Evolutionary conservation across 37 sponge, comb jelly and placozoan genomes (phyloP).

Genomic region (Chondrilla cf. caribensis): DNA sequence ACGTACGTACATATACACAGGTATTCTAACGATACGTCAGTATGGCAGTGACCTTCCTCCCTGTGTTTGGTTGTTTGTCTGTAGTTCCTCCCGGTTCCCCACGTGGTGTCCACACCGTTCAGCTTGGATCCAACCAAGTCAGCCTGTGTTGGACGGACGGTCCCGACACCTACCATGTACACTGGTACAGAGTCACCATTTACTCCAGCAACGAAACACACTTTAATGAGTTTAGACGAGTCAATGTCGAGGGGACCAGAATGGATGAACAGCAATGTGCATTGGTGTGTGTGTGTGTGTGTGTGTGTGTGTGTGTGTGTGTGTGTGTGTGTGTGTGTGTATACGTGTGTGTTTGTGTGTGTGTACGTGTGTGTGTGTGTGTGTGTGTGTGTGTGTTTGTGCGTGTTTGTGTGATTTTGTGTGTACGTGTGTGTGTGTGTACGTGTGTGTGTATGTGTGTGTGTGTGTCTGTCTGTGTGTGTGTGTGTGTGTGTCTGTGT

Average conservation of each 20-base stretch:
- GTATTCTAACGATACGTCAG: too few species aligned
- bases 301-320: neutral
- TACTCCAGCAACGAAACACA: neutral
- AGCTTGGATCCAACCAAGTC: neutral
- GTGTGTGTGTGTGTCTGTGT: too few species aligned
- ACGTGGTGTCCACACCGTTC: neutral
- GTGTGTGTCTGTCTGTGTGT: too few species aligned
- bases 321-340: neutral
- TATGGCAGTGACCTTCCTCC: neutral
- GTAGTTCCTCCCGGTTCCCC: neutral
- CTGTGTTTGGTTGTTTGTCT: neutral
- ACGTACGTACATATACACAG: neutral
- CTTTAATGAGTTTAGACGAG: neutral
- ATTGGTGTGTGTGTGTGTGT: neutral
- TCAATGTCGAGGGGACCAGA: neutral
- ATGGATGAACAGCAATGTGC: neutral
- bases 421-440: too few species aligned
- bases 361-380: neutral
- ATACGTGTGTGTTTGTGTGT: neutral
- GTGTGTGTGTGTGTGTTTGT: neutral
- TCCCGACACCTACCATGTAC: slow-evolving; percentile 2
- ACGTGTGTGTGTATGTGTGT: too few species aligned
- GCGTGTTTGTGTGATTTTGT: neutral
- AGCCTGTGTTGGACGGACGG: slow-evolving; percentile 1
- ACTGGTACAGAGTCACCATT: neutral